A percentile compares a stretch with the other conserved stretches of the same genome.
Conservation (phyloP, 2,888 invertebrate genomes). For the Xestia ashworthii region DNA sequence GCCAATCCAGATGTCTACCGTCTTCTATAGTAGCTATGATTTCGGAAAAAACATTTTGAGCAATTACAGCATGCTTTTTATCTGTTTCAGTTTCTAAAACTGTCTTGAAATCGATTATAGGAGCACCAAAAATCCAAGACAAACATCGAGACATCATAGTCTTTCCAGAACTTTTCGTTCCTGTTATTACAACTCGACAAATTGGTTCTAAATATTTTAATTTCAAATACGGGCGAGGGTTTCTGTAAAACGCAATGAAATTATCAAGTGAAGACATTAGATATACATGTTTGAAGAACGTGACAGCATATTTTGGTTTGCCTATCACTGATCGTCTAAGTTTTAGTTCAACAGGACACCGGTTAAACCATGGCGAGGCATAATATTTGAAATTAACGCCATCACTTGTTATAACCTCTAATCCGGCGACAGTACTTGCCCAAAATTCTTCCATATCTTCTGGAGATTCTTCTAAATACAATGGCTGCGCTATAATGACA, state of each 20-base stretch:
- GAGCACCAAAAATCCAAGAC: constrained; percentile 87
- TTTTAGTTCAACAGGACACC: constrained; percentile 92
- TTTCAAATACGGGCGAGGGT: constrained; percentile 91
- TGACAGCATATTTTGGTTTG: constrained; percentile 88
- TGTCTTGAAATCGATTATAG: constrained; percentile 81
- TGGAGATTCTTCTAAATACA: constrained; percentile 80
- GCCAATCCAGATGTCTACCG: constrained; percentile 79
- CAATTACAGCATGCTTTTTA: constrained; percentile 76
- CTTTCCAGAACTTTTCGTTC: constrained; percentile 91
- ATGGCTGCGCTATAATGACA: constrained; percentile 83
- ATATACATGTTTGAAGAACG: constrained; percentile 92
- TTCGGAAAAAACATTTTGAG: constrained; percentile 82
- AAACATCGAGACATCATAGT: constrained; percentile 90
- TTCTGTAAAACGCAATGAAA: constrained; percentile 89
- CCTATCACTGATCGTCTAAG: constrained; percentile 89
- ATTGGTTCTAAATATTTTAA: constrained; percentile 90
- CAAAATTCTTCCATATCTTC: constrained; percentile 86
- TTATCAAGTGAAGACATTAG: constrained; percentile 89
- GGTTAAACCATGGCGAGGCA: constrained; percentile 90
- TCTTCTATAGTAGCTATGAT: constrained; percentile 84
- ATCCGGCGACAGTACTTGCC: constrained; percentile 75
- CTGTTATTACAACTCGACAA: constrained; percentile 91
- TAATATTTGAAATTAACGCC: constrained; percentile 77
- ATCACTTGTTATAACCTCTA: constrained; percentile 75
- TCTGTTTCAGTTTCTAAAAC: constrained; percentile 74